These are phyloP conservation scores for Tor tambroides DNA, from an alignment of 2,113 vertebrate genomes.

Conservation along the genomic window DNA sequence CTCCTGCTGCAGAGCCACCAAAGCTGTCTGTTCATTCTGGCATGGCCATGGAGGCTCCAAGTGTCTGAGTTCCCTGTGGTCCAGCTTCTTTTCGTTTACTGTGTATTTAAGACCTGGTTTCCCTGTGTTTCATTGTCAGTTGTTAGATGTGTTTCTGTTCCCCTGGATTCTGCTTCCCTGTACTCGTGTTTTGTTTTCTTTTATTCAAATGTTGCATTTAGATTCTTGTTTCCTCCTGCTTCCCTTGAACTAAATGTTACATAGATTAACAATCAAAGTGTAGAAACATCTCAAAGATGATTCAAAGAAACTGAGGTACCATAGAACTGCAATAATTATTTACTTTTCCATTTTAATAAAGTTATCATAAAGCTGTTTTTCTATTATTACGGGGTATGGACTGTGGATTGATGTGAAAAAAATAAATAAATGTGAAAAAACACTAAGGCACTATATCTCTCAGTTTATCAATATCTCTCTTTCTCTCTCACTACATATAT, in stretches of 20 bases:
- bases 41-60: neutral
- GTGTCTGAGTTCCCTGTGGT: neutral
- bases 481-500: neutral
- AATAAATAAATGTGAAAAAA: no score
- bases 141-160: no score
- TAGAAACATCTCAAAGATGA: no score
- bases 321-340: no score
- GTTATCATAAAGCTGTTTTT: no score
- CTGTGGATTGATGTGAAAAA: no score
- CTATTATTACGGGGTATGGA: no score
- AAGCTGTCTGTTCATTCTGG: neutral
- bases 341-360: no score
- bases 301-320: no score
- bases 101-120: neutral
- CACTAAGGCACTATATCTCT: neutral
- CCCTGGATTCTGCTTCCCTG: no score
- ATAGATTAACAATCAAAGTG: no score
- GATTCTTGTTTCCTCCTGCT: neutral
- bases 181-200: neutral
- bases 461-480: neutral
- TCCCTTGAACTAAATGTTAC: neutral
- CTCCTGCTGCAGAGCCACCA: neutral
- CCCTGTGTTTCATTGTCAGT: neutral
- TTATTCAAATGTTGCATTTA: neutral
- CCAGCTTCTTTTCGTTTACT: neutral